phyloP scores from a whole-genome alignment of 2,888 invertebrate genomes.

The Diloba caeruleocephala region DNA sequence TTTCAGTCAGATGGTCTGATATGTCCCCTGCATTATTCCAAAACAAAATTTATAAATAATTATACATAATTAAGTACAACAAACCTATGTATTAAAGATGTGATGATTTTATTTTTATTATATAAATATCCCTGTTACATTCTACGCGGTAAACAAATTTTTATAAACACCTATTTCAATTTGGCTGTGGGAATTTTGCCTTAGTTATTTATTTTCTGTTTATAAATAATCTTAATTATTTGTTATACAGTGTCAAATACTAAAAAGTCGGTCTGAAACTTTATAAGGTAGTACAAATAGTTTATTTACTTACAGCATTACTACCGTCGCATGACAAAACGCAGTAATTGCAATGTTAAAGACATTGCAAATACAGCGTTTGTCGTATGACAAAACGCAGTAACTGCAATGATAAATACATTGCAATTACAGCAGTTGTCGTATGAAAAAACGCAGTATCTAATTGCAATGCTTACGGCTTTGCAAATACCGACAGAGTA shows the following conservation, averaged over 20 bases:
- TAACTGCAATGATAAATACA: too few species aligned
- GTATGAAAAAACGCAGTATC: too few species aligned
- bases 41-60: conserved; percentile 32
- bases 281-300: conserved; percentile 33
- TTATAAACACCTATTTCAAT: conserved; percentile 47
- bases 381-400: too few species aligned
- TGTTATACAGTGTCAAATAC: conserved; percentile 18
- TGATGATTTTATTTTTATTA: conserved; percentile 25
- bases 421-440: too few species aligned
- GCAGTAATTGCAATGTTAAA: too few species aligned
- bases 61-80: conserved; percentile 10
- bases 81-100: conserved; percentile 27
- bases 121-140: conserved; percentile 48
- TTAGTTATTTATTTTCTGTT: conserved; percentile 23
- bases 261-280: conserved; percentile 22
- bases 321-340: too few species aligned
- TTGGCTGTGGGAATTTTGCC: conserved; percentile 48
- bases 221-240: conserved; percentile 14
- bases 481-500: too few species aligned
- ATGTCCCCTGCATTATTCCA: conserved; percentile 50
- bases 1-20: conserved; percentile 46
- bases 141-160: conserved; percentile 32
- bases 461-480: too few species aligned
- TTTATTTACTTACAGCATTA: conserved; percentile 25
- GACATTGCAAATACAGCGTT: too few species aligned